Percentiles rank a stretch among this genome's conserved stretches.
These are phyloP conservation scores for Ceratosolen fusciceps DNA, from an alignment of 1,140 invertebrate genomes.

Conservation along the genomic window DNA sequence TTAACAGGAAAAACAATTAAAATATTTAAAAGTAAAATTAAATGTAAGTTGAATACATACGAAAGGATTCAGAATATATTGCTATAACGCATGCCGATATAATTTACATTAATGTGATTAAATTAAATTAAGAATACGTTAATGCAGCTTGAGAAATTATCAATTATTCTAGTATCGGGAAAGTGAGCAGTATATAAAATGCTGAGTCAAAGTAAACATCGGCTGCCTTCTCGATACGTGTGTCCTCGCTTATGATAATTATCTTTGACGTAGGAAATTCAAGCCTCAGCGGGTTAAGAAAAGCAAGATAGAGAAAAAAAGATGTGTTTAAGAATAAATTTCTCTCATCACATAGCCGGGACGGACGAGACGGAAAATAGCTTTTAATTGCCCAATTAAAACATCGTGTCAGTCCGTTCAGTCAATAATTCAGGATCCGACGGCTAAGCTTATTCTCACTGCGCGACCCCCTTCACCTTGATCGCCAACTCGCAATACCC, in stretches of 20 bases:
- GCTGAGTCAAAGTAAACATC: background rate
- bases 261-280: background rate
- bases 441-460: conserved; percentile 30
- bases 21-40: no score
- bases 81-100: no score
- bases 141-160: no score
- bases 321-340: background rate
- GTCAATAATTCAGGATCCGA: conserved; percentile 54
- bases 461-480: background rate
- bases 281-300: background rate
- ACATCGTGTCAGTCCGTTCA: conserved; percentile 35
- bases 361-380: conserved; percentile 55
- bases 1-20: no score
- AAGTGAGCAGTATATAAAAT: background rate
- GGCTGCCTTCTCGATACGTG: background rate
- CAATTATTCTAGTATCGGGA: no score
- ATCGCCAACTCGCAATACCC: background rate
- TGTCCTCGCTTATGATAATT: conserved; percentile 26
- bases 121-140: no score
- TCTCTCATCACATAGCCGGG: conserved; percentile 25
- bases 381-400: conserved; percentile 64
- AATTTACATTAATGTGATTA: no score
- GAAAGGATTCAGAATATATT: no score
- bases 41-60: no score
- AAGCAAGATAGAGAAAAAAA: background rate